phyloP scores from a whole-genome alignment of 2,888 invertebrate genomes.

The Eupithecia tripunctaria region DNA sequence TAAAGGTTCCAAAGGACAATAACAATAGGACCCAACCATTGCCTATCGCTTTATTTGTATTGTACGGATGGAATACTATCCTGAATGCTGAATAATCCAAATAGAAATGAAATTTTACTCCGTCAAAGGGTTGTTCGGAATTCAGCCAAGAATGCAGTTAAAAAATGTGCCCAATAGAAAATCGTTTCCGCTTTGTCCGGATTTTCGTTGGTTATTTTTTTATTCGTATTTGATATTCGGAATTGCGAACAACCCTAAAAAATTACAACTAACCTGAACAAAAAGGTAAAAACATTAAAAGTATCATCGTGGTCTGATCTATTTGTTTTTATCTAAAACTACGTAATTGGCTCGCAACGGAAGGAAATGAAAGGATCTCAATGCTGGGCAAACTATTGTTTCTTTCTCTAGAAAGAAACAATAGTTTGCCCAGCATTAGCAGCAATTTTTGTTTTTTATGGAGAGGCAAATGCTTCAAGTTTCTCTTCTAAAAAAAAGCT shows the following conservation, averaged over 20 bases:
- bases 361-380: too few relatives aligned
- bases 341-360: background rate
- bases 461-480: too few relatives aligned
- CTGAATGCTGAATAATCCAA: constrained; percentile 1
- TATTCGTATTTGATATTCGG: background rate
- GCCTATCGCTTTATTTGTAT: constrained; percentile 1
- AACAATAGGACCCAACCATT: background rate
- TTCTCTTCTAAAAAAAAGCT: too few relatives aligned
- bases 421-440: too few relatives aligned
- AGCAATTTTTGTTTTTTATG: too few relatives aligned
- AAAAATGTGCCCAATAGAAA: background rate
- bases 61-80: background rate
- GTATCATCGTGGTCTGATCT: background rate
- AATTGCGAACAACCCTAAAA: background rate
- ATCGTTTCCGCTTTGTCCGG: background rate
- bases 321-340: background rate
- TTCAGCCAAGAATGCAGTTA: background rate
- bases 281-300: background rate
- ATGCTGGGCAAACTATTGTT: background rate
- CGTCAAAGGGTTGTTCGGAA: background rate
- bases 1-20: background rate
- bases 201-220: background rate
- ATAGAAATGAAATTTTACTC: background rate
- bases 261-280: background rate
- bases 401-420: too few relatives aligned